phyloP scores from a whole-genome alignment of 2,113 vertebrate species.

The Picathartes gymnocephalus region DNA sequence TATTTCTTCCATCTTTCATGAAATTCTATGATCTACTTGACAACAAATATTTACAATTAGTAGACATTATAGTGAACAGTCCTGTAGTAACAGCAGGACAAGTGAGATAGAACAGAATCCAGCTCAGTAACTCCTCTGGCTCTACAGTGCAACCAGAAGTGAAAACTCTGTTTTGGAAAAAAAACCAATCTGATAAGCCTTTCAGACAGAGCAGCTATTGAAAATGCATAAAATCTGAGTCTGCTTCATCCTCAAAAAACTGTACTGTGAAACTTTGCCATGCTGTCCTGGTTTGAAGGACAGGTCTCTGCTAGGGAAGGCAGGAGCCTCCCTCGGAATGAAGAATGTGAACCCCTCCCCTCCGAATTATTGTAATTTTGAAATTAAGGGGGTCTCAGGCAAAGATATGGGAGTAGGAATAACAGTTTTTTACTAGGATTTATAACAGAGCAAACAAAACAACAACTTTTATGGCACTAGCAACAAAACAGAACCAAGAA shows the following conservation, averaged over 20 bases:
- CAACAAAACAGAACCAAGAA: too few relatives aligned
- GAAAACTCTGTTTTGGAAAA: not conserved
- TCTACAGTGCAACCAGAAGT: not conserved
- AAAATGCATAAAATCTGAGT: not conserved
- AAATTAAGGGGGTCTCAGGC: too few relatives aligned
- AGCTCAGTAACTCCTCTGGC: not conserved
- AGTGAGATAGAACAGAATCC: not conserved
- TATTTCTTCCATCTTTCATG: not conserved
- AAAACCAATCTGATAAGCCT: not conserved
- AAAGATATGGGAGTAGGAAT: too few relatives aligned
- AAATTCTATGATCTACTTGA: not conserved
- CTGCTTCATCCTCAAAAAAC: not conserved
- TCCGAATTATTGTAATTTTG: too few relatives aligned
- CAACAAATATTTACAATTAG: not conserved
- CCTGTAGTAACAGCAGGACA: not conserved
- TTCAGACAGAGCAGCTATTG: not conserved
- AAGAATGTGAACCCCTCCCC: too few relatives aligned
- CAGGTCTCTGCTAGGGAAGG: too few relatives aligned
- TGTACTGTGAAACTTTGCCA: not conserved
- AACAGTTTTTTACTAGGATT: too few relatives aligned
- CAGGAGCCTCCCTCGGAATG: too few relatives aligned
- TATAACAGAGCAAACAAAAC: too few relatives aligned
- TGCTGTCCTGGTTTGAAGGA: too few relatives aligned
- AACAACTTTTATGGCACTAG: too few relatives aligned
- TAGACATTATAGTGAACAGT: not conserved